These are phyloP conservation scores for Lasioglossum oenotherae DNA, from an alignment of 2,888 invertebrate species.

Conservation along the genomic window DNA sequence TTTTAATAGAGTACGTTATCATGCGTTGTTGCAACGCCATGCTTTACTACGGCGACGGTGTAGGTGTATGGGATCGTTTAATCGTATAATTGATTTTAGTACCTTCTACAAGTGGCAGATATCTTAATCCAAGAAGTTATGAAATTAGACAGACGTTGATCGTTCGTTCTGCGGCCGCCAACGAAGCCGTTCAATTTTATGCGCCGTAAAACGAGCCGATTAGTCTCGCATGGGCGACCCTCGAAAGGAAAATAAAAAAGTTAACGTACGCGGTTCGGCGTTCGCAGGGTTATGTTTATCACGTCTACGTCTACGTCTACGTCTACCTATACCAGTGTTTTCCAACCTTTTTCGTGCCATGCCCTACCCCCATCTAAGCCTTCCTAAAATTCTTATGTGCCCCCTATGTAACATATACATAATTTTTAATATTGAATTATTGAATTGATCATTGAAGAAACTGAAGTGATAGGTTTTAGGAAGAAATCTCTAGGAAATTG, in stretches of 20 bases:
- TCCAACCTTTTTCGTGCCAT: too few relatives aligned
- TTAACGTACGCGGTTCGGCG: not conserved
- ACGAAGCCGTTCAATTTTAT: slow-evolving; percentile 43
- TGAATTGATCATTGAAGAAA: too few relatives aligned
- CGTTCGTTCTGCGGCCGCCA: not conserved
- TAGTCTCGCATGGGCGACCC: slow-evolving; percentile 48
- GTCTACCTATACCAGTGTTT: not conserved
- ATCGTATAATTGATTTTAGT: not conserved
- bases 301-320: too few relatives aligned
- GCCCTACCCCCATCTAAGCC: too few relatives aligned
- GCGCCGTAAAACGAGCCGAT: slow-evolving; percentile 53
- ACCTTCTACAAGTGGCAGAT: not conserved
- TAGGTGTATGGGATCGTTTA: not conserved
- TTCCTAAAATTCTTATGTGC: too few relatives aligned
- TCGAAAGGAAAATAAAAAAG: slow-evolving; percentile 14
- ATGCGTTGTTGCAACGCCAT: not conserved
- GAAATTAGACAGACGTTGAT: slow-evolving; percentile 16
- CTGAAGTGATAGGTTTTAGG: too few relatives aligned
- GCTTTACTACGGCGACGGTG: not conserved
- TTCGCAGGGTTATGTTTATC: not conserved
- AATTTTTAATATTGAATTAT: too few relatives aligned
- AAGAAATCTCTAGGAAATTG: too few relatives aligned
- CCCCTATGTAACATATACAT: too few relatives aligned
- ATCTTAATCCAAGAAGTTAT: slow-evolving; percentile 30
- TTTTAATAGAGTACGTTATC: not conserved